Base-by-base conservation (phyloP, 2,797 vertebrate species). In the Manis pentadactyla region DNA sequence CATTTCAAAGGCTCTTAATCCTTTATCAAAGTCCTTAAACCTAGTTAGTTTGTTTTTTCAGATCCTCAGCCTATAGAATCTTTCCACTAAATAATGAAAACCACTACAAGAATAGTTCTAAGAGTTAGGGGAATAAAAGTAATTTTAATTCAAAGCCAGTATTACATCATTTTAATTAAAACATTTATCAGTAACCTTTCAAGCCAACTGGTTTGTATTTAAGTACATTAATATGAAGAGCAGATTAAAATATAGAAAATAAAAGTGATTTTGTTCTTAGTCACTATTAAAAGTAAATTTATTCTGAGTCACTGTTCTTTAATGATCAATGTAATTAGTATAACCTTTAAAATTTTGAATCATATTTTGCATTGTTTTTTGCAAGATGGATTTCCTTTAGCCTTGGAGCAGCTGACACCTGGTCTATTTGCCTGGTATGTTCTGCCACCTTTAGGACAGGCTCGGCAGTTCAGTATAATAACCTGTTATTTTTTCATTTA, bases 361-460 rank as follows among this genome's bases (percentile, higher is more conserved):
- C 31, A 31, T 46, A 34, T 42, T 78, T n/a, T 46, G 19, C 31
- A 27, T 27, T 5, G 17, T 55, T 34, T 31, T 87, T 91, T 85
- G 37, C 66, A 92, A 92, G 59, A 42, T 51, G 68, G 31, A 19
- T 75, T 90, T 92, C 57, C 69, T 37, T 29, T 29, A 87, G 51
- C 12, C 55, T 83, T 8, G 29, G 91, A 89, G 84, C 27, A 37
- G 8, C 25, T 14, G 57, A 34, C 61, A 31, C 37, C 23, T 55
- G 0, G 4, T 55, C 0, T 39, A 5, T 88, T 93, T 7, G 42
- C 27, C 79, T 71, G 95, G 97, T 79, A 85, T 83, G 93, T 97
- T 97, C 98, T 98, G 98, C 98, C 98, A 95, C 98, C 98, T 98
- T 95, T 98, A 98, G 98, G 98, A 96, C 17, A 69, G 49, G 0